Evolutionary conservation across 1,140 invertebrate species (phyloP).

Genomic region (Danaus melanippus): DNA sequence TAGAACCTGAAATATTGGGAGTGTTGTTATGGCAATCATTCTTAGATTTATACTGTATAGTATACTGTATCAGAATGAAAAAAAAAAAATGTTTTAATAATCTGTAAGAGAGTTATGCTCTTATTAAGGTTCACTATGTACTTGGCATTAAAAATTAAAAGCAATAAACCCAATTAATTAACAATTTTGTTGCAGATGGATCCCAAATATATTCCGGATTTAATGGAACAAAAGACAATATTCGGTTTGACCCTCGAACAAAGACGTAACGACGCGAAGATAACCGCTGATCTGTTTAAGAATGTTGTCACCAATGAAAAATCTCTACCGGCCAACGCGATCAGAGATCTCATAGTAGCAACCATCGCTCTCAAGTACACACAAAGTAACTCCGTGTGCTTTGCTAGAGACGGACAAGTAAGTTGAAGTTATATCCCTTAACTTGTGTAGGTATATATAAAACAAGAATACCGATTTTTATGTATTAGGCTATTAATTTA

Average conservation of each 20-base stretch:
- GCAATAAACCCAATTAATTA: too few relatives aligned
- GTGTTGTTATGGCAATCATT: too few relatives aligned
- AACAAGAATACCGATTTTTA: too few relatives aligned
- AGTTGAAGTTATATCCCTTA: neutral
- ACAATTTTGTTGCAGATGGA: slow-evolving; percentile 81
- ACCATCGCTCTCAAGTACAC: slow-evolving; percentile 98
- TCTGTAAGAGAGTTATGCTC: too few relatives aligned
- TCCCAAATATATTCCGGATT: slow-evolving; percentile 84
- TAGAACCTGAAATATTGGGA: too few relatives aligned
- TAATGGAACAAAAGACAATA: slow-evolving; percentile 88
- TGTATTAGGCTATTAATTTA: too few relatives aligned
- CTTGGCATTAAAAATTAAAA: too few relatives aligned
- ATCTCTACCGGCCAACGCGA: slow-evolving; percentile 80
- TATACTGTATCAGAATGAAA: too few relatives aligned
- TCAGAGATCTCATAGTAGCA: slow-evolving; percentile 94
- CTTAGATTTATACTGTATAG: too few relatives aligned
- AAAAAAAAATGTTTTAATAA: too few relatives aligned
- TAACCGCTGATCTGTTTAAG: slow-evolving; percentile 83
- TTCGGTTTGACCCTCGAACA: slow-evolving; percentile 96
- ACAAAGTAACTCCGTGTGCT: slow-evolving; percentile 97
- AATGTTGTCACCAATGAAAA: slow-evolving; percentile 88
- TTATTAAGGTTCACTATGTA: too few relatives aligned
- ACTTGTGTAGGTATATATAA: too few relatives aligned
- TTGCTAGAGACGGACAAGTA: slow-evolving; percentile 74
- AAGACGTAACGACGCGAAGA: slow-evolving; percentile 90